Percentiles rank a stretch among this genome's conserved stretches.
Conservation (phyloP, 1,140 invertebrate species). For the Tetranychus urticae region DNA sequence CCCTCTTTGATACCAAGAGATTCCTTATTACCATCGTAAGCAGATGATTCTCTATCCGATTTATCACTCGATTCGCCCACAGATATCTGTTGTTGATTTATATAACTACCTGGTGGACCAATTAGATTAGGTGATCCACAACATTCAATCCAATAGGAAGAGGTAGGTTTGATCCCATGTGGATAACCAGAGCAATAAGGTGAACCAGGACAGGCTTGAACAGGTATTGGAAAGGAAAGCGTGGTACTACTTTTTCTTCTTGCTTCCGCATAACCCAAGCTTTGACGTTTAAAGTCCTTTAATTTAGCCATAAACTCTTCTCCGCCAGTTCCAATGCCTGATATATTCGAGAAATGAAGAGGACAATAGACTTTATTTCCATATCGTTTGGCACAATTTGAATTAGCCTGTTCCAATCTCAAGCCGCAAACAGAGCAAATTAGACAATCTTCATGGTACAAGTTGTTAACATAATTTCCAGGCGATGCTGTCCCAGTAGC, state of each 20-base stretch:
- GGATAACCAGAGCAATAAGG: slow-evolving; percentile 78
- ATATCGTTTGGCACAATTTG: slow-evolving; percentile 57
- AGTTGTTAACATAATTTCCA: slow-evolving; percentile 4
- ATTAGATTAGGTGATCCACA: slow-evolving; percentile 17
- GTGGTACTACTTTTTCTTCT: slow-evolving; percentile 67
- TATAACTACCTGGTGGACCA: background rate
- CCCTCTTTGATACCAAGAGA: background rate
- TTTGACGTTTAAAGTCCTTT: slow-evolving; percentile 79
- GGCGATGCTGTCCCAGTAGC: background rate
- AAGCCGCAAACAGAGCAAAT: slow-evolving; percentile 65
- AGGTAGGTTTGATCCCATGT: slow-evolving; percentile 63
- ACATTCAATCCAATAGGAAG: slow-evolving; percentile 86
- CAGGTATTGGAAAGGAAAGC: slow-evolving; percentile 70
- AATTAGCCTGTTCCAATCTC: slow-evolving; percentile 70
- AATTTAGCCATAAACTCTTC: slow-evolving; percentile 81
- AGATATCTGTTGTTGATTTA: background rate
- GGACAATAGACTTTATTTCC: slow-evolving; percentile 69
- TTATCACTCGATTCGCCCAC: background rate
- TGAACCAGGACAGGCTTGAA: slow-evolving; percentile 39
- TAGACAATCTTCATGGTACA: slow-evolving; percentile 28
- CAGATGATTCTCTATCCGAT: background rate
- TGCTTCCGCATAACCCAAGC: slow-evolving; percentile 44
- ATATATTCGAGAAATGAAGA: slow-evolving; percentile 72
- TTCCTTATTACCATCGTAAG: background rate
- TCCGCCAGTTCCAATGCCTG: slow-evolving; percentile 68